These are phyloP conservation scores for Hylaeus anthracinus DNA, from an alignment of 1,140 invertebrate species.

Conservation along the genomic window DNA sequence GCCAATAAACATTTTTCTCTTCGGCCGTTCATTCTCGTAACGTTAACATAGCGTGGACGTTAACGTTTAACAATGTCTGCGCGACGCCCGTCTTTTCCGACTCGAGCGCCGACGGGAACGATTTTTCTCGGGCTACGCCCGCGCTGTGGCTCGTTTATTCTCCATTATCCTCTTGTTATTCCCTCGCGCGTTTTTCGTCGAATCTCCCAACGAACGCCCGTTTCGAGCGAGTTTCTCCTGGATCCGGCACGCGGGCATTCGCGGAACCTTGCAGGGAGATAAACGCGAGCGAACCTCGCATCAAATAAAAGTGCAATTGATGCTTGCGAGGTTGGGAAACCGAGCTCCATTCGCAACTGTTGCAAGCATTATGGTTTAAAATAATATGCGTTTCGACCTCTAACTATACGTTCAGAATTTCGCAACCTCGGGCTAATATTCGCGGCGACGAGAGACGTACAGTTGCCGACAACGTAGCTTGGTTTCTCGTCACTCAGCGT, in stretches of 20 bases:
- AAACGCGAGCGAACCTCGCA: too few species aligned
- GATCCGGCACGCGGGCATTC: conserved; percentile 22
- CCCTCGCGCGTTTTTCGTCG: conserved; percentile 9
- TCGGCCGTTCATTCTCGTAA: not conserved
- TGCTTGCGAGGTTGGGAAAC: too few species aligned
- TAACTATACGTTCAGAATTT: too few species aligned
- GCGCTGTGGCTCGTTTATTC: conserved; percentile 43
- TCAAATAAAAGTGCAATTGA: too few species aligned
- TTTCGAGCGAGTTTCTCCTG: conserved; percentile 9
- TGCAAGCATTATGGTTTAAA: too few species aligned
- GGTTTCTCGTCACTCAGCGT: too few species aligned
- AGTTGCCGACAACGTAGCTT: too few species aligned
- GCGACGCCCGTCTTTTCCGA: not conserved
- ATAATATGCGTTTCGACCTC: too few species aligned
- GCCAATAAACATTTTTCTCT: conserved; percentile 37
- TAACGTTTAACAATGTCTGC: not conserved
- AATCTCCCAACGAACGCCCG: not conserved
- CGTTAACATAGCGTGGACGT: not conserved
- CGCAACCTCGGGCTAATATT: too few species aligned
- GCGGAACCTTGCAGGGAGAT: not conserved
- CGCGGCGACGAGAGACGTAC: too few species aligned
- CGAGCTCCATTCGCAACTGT: too few species aligned
- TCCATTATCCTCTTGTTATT: conserved; percentile 19
- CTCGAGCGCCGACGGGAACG: not conserved
- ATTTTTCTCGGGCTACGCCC: conserved; percentile 32